A percentile compares a stretch with the other conserved stretches of the same genome.
Conservation (phyloP, 30 jellyfish, hydroid and myxozoan species). For the Aurelia sp. region DNA sequence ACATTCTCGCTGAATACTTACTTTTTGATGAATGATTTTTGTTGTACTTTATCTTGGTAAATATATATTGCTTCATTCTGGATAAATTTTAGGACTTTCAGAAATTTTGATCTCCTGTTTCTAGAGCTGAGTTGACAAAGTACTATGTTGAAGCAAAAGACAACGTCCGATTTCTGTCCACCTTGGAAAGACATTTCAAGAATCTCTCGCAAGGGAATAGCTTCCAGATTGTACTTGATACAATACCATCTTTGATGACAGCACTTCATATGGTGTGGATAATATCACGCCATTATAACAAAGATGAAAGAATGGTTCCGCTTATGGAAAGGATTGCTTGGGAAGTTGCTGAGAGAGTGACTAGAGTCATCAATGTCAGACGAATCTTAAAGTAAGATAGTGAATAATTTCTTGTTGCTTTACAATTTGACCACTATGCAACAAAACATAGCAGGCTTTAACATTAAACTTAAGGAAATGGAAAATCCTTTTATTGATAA, state of each 20-base stretch:
- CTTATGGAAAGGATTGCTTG: conserved; percentile 97
- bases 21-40: too few relatives aligned
- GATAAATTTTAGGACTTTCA: too few relatives aligned
- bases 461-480: too few relatives aligned
- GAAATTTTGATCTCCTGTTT: background rate
- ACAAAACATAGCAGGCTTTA: too few relatives aligned
- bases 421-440: too few relatives aligned
- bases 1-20: too few relatives aligned
- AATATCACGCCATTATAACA: conserved; percentile 95
- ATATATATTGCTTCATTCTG: too few relatives aligned
- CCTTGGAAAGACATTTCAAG: conserved; percentile 95
- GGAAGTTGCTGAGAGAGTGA: conserved; percentile 96
- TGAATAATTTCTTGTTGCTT: too few relatives aligned
- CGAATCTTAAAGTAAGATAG: conserved; percentile 65
- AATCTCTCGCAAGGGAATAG: conserved; percentile 93
- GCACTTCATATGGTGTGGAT: conserved; percentile 99
- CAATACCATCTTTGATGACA: conserved; percentile 95
- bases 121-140: conserved; percentile 84
- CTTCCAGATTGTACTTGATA: conserved; percentile 90
- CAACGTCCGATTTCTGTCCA: conserved; percentile 92
- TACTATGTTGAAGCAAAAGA: conserved; percentile 96
- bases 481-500: too few relatives aligned
- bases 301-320: conserved; percentile 99
- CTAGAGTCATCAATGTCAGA: conserved; percentile 85
- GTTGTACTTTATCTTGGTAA: too few relatives aligned